Percentiles rank a stretch among this genome's conserved stretches.
Evolutionary conservation across 2,888 invertebrate species (phyloP).

Genomic region (Pristionchus maxplancki): DNA sequence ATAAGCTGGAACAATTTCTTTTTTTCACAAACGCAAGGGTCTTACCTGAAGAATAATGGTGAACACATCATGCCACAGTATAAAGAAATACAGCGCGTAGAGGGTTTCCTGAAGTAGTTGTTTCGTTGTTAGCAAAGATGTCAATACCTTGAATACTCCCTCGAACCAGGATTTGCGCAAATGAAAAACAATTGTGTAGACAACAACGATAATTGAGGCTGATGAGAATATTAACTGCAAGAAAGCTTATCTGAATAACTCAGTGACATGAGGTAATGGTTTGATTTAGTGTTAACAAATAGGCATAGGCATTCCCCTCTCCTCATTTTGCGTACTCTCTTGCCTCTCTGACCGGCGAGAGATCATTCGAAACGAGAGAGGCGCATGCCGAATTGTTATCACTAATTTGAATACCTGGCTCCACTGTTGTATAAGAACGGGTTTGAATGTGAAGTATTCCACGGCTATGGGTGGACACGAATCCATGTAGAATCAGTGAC

Average conservation of each 20-base stretch:
- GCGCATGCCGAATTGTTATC: too few relatives aligned
- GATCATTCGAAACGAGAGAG: too few relatives aligned
- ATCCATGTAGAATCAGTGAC: not conserved
- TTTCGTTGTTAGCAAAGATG: too few relatives aligned
- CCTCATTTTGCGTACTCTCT: too few relatives aligned
- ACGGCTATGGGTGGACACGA: not conserved
- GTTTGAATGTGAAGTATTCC: not conserved
- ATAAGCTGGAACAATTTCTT: not conserved
- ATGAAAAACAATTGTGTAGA: not conserved
- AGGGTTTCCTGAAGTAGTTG: constrained; percentile 15
- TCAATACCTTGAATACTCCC: not conserved
- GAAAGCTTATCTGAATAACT: too few relatives aligned
- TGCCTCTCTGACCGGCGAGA: too few relatives aligned
- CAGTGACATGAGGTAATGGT: too few relatives aligned
- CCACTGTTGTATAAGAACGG: not conserved
- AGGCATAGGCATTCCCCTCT: too few relatives aligned
- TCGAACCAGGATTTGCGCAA: constrained; percentile 29
- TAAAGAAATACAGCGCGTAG: not conserved
- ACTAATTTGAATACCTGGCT: too few relatives aligned
- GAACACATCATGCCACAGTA: not conserved
- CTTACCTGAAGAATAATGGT: not conserved
- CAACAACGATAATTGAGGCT: not conserved
- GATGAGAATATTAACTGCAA: not conserved
- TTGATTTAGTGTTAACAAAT: too few relatives aligned
- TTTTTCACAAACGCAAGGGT: not conserved